Evolutionary conservation across 2,888 invertebrate genomes (phyloP).

Genomic region (Sepiola atlantica): DNA sequence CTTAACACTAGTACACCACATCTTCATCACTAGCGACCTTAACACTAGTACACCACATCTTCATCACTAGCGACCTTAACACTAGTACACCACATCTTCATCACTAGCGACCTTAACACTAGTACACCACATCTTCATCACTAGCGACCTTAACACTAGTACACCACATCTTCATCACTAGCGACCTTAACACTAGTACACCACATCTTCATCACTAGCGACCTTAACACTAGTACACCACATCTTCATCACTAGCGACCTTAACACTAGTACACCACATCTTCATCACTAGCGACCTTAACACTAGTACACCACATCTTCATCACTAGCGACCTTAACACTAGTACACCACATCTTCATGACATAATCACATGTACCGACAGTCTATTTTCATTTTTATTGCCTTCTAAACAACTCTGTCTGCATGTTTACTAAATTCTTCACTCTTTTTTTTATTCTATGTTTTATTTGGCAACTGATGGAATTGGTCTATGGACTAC

Average conservation of each 20-base stretch:
- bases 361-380: constrained; percentile 17
- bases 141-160: constrained; percentile 32
- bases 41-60: background rate
- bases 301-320: background rate
- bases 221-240: constrained; percentile 8
- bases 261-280: background rate
- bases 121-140: background rate
- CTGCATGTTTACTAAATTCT: background rate
- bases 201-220: background rate
- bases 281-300: constrained; percentile 32
- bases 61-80: constrained; percentile 32
- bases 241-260: constrained; percentile 14
- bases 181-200: constrained; percentile 32
- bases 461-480: background rate
- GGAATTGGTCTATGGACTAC: constrained; percentile 2
- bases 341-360: background rate
- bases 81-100: background rate
- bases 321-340: constrained; percentile 32
- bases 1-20: background rate
- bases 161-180: background rate
- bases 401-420: background rate
- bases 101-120: constrained; percentile 32
- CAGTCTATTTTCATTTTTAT: constrained; percentile 32
- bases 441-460: background rate
- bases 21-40: constrained; percentile 32